These are phyloP conservation scores for Glandiceps talaboti DNA, from an alignment of 53 echinoderm and acorn worm species.

Conservation along the genomic window DNA sequence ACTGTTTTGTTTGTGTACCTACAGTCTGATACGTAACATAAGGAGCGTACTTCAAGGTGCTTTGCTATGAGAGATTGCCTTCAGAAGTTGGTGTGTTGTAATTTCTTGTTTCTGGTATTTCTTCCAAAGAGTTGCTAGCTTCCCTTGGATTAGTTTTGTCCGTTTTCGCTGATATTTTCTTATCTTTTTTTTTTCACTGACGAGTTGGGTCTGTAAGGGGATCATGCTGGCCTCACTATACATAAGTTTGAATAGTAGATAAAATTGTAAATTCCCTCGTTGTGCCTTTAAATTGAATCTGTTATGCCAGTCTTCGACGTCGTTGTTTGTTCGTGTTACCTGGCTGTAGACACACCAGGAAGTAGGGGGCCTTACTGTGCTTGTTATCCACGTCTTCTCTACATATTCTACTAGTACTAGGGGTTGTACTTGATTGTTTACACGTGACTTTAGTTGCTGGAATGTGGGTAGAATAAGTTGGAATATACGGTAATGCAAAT, in stretches of 20 bases:
- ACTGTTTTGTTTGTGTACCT: too few species aligned
- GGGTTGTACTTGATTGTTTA: not conserved
- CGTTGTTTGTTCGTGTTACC: not conserved
- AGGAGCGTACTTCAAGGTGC: too few species aligned
- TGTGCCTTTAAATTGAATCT: not conserved
- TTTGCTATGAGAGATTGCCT: not conserved
- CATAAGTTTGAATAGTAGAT: conserved; percentile 6
- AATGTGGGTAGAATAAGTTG: conserved; percentile 18
- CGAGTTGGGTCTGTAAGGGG: not conserved
- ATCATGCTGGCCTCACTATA: not conserved
- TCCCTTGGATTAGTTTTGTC: not conserved
- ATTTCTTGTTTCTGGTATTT: not conserved
- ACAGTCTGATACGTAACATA: too few species aligned
- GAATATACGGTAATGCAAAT: conserved; percentile 32
- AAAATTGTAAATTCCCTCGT: not conserved
- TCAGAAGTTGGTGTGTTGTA: not conserved
- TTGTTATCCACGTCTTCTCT: not conserved
- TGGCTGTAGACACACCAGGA: not conserved
- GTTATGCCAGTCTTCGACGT: not conserved
- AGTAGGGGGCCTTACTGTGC: not conserved
- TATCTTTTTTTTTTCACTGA: conserved; percentile 5
- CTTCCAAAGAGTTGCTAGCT: not conserved
- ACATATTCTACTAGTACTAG: not conserved
- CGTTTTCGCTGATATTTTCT: conserved; percentile 4
- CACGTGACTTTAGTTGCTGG: not conserved